Percentiles rank a stretch among this genome's conserved stretches.
These are phyloP conservation scores for Drosophila austrosaltans DNA, from an alignment of 2,888 invertebrate species.

Conservation along the genomic window DNA sequence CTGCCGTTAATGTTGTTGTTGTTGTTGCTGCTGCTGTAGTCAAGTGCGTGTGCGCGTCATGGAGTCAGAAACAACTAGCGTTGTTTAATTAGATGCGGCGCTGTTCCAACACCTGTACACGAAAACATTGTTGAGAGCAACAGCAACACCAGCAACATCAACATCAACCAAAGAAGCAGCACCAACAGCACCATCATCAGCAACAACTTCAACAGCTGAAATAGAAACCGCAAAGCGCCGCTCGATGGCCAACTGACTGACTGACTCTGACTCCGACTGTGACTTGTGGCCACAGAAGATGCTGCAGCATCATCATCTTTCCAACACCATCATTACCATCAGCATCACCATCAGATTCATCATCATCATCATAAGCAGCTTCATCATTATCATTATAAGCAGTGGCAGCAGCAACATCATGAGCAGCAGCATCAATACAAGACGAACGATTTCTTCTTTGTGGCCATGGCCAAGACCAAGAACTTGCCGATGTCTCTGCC, in stretches of 20 bases:
- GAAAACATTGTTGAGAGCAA: constrained; percentile 19
- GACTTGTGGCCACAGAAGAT: constrained; percentile 34
- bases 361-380: constrained; percentile 23
- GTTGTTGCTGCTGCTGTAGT: constrained; percentile 36
- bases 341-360: constrained; percentile 20
- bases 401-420: constrained; percentile 33
- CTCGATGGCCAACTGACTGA: constrained; percentile 76
- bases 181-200: constrained; percentile 11
- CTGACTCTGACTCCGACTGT: constrained; percentile 60
- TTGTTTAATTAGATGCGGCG: constrained; percentile 74
- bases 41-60: constrained; percentile 39
- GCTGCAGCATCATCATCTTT: constrained; percentile 37
- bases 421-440: constrained; percentile 53
- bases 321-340: neutral
- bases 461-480: constrained; percentile 72
- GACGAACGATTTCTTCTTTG: constrained; percentile 61
- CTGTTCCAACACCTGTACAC: constrained; percentile 69
- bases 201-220: constrained; percentile 39
- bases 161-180: constrained; percentile 20
- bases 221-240: constrained; percentile 70
- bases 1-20: constrained; percentile 21
- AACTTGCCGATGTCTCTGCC: constrained; percentile 50
- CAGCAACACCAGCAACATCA: constrained; percentile 4
- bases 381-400: constrained; percentile 2
- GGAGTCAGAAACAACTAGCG: constrained; percentile 47